Base-by-base conservation (phyloP, 2,113 vertebrate genomes). In the Hydrolagus affinis region DNA sequence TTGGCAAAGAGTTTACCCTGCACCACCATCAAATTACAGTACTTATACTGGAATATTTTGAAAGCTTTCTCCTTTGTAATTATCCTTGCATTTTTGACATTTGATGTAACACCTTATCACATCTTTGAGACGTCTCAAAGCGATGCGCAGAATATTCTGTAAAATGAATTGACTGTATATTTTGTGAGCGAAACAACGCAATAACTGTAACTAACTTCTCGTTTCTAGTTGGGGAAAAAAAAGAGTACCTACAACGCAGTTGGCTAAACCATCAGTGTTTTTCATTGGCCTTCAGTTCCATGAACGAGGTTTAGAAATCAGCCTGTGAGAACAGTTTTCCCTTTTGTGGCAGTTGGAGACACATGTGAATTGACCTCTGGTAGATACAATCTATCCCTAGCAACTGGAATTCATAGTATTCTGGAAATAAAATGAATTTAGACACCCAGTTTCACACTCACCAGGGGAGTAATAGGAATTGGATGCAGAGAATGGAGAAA, bases 291-390 rank as follows among this genome's bases (percentile, higher is more conserved):
- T 78, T n/a, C 11, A 15, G n/a, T 8, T 25, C 59, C 28, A 60
- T 28, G 28, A 64, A 80, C 23, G n/a, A 12, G n/a, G 25, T 8
- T 25, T 11, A 80, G 17, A 80, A 80, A 30, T 64, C 57, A 80
- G 59, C 60, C 44, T 80, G n/a, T 17, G 64, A 78, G 32, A 8
- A 60, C 44, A 44, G 44, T 44, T 44, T 44, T 62, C 64, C 59
- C 60, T 56, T 78, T 25, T 28, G n/a, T 9, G 76, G 62, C 76
- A 80, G 59, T 23, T 80, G 76, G 14, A 11, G 57, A n/a, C 23
- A 30, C 76, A 62, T 30, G 23, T 62, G n/a, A 80, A 64, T 80
- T 62, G 76, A 28, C 76, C n/a, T 25, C 59, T 80, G 76, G 64
- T 25, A 80, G 59, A 25, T 12, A 60, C 14, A 80, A 25, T 80